Conservation (phyloP, 2,888 invertebrate genomes). For the Trichopria drosophilae region DNA sequence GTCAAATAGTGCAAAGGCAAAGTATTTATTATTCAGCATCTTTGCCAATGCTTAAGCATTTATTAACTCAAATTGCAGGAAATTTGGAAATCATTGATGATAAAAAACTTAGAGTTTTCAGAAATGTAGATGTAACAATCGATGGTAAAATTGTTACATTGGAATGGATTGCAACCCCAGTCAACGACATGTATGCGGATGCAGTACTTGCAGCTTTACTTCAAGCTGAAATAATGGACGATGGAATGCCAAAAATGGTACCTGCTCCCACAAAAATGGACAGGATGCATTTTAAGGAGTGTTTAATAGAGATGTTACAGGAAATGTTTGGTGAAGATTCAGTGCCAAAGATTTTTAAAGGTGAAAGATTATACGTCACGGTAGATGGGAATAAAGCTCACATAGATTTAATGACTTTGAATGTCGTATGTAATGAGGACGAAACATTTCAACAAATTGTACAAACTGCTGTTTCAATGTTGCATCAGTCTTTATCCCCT, state of each 20-base stretch:
- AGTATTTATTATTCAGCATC: constrained; percentile 86
- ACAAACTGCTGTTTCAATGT: constrained; percentile 79
- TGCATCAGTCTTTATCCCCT: constrained; percentile 80
- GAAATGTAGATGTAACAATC: constrained; percentile 77
- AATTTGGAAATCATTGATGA: constrained; percentile 74
- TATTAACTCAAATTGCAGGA: constrained; percentile 78
- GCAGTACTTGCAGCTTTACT: constrained; percentile 87
- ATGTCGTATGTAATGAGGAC: constrained; percentile 80
- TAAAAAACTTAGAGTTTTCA: constrained; percentile 78
- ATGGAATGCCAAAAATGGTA: constrained; percentile 65
- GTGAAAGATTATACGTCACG: constrained; percentile 81
- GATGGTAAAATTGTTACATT: constrained; percentile 82
- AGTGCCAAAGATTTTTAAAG: constrained; percentile 91
- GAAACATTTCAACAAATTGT: constrained; percentile 81
- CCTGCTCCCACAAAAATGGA: constrained; percentile 75
- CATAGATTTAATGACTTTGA: constrained; percentile 80
- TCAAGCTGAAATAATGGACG: constrained; percentile 75
- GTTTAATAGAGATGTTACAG: constrained; percentile 83
- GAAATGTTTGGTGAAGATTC: constrained; percentile 96
- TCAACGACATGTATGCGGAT: constrained; percentile 98
- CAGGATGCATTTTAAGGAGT: constrained; percentile 89
- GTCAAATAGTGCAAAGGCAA: constrained; percentile 88
- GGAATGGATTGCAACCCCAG: constrained; percentile 94
- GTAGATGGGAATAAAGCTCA: constrained; percentile 84
- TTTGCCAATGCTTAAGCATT: constrained; percentile 70